Evolutionary conservation across 2,113 vertebrate species (phyloP).

Genomic region (Drymodes brunneopygia): DNA sequence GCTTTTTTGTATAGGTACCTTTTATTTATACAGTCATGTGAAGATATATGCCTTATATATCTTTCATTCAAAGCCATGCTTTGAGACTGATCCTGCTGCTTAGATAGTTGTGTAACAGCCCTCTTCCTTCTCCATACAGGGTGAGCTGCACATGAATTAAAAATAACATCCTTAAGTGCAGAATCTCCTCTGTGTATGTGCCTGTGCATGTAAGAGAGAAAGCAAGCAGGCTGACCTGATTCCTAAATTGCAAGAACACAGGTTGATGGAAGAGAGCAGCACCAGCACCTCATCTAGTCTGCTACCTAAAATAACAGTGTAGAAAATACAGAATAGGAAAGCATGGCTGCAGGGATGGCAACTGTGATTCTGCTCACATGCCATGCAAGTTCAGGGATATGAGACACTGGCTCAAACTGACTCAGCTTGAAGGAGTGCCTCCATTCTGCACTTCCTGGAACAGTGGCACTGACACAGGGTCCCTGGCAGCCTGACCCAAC

Average conservation of each 20-base stretch:
- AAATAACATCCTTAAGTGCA: conserved; percentile 22
- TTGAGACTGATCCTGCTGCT: background rate
- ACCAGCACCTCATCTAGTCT: background rate
- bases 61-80: background rate
- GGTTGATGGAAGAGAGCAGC: background rate
- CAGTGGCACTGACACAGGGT: background rate
- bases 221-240: background rate
- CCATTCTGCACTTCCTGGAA: background rate
- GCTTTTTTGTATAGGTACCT: background rate
- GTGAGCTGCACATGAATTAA: conserved; percentile 26
- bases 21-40: background rate
- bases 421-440: background rate
- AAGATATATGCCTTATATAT: background rate
- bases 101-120: background rate
- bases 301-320: background rate
- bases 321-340: background rate
- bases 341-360: background rate
- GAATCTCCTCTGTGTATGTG: background rate
- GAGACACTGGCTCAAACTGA: background rate
- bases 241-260: background rate
- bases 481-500: background rate
- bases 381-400: background rate
- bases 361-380: background rate
- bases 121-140: background rate
- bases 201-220: background rate